A percentile compares a stretch with the other conserved stretches of the same genome.
These are phyloP conservation scores for Rhipidura dahli DNA, from an alignment of 2,113 vertebrate species.

Conservation along the genomic window DNA sequence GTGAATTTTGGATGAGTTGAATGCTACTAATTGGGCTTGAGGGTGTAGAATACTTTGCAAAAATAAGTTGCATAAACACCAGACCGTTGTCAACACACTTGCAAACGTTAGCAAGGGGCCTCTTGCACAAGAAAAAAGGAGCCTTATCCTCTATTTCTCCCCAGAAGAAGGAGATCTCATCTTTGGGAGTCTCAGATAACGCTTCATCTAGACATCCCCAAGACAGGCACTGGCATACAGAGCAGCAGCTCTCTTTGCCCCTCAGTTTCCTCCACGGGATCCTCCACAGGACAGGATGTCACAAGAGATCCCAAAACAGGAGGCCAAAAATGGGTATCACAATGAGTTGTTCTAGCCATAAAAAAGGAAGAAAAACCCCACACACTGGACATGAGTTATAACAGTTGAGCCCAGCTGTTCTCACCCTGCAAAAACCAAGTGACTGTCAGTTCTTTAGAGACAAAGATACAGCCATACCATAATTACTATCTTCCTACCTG, in stretches of 20 bases:
- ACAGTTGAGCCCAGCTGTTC: neutral
- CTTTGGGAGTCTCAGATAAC: neutral
- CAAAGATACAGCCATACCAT: neutral
- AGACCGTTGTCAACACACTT: neutral
- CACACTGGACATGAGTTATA: neutral
- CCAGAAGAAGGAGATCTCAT: neutral
- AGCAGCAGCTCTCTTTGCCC: neutral
- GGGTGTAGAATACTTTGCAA: neutral
- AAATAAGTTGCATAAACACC: neutral
- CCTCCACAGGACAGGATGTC: neutral
- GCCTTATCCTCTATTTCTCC: neutral
- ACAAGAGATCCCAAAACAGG: neutral
- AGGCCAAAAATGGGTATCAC: neutral
- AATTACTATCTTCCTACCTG: neutral
- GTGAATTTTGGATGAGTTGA: neutral
- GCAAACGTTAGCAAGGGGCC: neutral
- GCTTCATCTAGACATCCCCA: neutral
- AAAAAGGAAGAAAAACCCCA: neutral
- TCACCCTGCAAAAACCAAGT: neutral
- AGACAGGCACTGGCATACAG: neutral
- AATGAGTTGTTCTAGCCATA: neutral
- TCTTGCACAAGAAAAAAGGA: neutral
- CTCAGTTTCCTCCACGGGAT: neutral
- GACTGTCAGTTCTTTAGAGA: neutral
- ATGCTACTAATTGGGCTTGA: neutral